Conservation (phyloP, 2,113 vertebrate genomes). For the Syrmaticus mikado region DNA sequence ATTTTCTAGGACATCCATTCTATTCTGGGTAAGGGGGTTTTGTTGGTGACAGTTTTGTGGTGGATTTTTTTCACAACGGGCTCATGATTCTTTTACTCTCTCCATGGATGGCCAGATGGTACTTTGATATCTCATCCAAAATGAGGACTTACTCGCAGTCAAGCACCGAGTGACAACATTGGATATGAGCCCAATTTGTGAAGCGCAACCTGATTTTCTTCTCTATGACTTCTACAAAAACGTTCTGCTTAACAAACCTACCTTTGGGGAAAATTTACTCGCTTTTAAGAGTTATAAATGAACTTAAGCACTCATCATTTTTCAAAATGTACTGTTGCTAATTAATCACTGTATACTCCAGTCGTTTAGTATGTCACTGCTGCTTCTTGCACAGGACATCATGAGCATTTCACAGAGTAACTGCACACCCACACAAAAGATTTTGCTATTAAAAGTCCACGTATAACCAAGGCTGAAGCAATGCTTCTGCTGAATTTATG, state of each 20-base stretch:
- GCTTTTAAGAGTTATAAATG: not conserved
- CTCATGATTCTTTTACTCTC: not conserved
- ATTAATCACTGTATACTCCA: not conserved
- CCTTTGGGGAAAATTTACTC: not conserved
- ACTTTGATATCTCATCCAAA: not conserved
- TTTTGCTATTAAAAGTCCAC: not conserved
- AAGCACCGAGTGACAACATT: not conserved
- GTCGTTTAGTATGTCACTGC: not conserved
- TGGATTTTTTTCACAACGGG: not conserved
- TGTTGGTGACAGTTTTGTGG: not conserved
- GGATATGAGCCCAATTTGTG: not conserved
- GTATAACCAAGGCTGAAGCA: not conserved
- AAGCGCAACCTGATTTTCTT: fast-evolving
- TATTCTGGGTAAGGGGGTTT: fast-evolving
- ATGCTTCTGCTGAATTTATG: constrained; percentile 17
- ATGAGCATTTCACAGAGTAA: not conserved
- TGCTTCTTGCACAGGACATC: not conserved
- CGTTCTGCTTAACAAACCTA: not conserved
- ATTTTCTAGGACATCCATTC: not conserved
- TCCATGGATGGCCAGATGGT: not conserved
- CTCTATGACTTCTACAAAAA: not conserved
- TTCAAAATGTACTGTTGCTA: not conserved
- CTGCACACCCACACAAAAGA: not conserved
- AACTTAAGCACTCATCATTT: not conserved
- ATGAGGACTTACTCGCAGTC: not conserved